Percentiles rank a stretch among this genome's conserved stretches.
phyloP scores from a whole-genome alignment of 1,140 invertebrate species.

The Lucilia sericata region DNA sequence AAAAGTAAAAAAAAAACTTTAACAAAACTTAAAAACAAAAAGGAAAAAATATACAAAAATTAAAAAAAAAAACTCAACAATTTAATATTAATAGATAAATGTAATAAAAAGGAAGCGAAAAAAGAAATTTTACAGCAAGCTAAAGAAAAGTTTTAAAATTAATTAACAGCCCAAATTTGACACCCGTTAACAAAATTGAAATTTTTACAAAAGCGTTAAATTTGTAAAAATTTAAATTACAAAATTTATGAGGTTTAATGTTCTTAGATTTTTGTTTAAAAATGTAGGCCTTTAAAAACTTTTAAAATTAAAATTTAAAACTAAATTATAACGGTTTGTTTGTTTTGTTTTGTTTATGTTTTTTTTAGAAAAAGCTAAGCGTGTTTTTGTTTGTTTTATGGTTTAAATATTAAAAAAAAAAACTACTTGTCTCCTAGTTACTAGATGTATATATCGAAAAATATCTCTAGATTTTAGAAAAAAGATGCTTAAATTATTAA shows the following conservation, averaged over 20 bases:
- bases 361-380: conserved; percentile 12
- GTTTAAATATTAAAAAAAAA: not conserved
- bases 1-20: not conserved
- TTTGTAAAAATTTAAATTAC: not conserved
- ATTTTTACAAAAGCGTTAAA: not conserved
- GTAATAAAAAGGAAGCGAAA: not conserved
- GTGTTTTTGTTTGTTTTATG: not conserved
- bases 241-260: not conserved
- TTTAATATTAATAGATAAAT: not conserved
- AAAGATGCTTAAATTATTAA: not conserved
- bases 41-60: not conserved
- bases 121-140: not conserved
- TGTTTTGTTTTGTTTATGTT: not conserved
- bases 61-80: not conserved
- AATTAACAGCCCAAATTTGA: conserved; percentile 14
- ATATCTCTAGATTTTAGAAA: not conserved
- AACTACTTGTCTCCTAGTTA: not conserved
- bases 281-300: not conserved
- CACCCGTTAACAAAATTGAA: not conserved
- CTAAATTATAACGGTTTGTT: not conserved
- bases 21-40: conserved; percentile 17
- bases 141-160: not conserved
- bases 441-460: conserved; percentile 1
- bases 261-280: not conserved
- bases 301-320: conserved; percentile 25